These are phyloP conservation scores for Nerophis ophidion DNA, from an alignment of 2,113 vertebrate species.

Conservation along the genomic window DNA sequence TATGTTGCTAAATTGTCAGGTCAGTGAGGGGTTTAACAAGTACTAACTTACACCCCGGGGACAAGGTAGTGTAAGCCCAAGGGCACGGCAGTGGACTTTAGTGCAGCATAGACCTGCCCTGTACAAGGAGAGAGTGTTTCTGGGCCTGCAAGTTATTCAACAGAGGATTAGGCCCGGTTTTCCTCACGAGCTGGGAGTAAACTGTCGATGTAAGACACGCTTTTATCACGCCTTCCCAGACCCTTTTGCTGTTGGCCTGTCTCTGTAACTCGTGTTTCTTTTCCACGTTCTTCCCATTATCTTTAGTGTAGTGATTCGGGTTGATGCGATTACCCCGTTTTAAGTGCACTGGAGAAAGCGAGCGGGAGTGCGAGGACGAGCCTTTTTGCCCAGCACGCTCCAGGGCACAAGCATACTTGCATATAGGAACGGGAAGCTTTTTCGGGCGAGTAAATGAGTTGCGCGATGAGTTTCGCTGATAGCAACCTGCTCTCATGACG, in stretches of 20 bases:
- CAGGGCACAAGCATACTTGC: constrained; percentile 24
- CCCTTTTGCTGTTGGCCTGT: constrained; percentile 26
- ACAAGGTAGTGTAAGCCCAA: background rate
- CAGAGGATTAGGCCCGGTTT: constrained; percentile 54
- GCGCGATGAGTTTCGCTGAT: constrained; percentile 54
- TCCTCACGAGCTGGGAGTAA: constrained; percentile 37
- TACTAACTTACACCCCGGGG: background rate
- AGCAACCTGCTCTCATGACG: constrained; percentile 56
- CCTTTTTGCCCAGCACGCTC: constrained; percentile 28
- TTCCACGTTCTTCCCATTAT: constrained; percentile 39
- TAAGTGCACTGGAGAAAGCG: constrained; percentile 30
- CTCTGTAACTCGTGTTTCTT: constrained; percentile 29
- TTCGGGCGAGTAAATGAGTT: constrained; percentile 8
- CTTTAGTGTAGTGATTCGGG: constrained; percentile 30
- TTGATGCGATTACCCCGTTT: constrained; percentile 44
- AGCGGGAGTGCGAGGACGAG: constrained; percentile 22
- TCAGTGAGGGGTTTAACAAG: too few species aligned
- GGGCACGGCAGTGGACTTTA: background rate
- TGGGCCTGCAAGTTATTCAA: constrained; percentile 55
- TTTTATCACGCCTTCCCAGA: constrained; percentile 40
- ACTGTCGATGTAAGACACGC: constrained; percentile 38
- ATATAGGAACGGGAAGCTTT: background rate
- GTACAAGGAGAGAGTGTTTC: constrained; percentile 13
- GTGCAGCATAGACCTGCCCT: constrained; percentile 18
- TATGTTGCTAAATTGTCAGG: too few species aligned